Conservation (phyloP, 1,140 invertebrate genomes). For the Lethrus apterus region DNA sequence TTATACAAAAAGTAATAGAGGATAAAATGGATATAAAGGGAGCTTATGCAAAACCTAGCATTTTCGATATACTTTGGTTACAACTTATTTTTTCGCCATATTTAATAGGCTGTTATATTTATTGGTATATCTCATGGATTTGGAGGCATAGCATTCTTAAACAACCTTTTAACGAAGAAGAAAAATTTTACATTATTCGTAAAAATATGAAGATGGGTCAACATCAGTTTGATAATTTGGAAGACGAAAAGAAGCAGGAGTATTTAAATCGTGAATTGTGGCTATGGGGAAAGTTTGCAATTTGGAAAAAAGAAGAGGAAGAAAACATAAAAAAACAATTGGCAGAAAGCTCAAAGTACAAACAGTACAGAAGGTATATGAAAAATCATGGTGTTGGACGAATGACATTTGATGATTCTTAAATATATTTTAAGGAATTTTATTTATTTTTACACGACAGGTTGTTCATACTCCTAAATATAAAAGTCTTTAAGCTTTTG, state of each 20-base stretch:
- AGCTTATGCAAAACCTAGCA: conserved; percentile 74
- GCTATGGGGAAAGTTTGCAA: conserved; percentile 69
- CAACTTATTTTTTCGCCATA: conserved; percentile 74
- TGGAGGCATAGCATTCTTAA: conserved; percentile 70
- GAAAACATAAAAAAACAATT: conserved; percentile 73
- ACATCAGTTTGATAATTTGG: conserved; percentile 61
- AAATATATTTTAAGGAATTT: conserved; percentile 26
- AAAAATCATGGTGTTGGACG: conserved; percentile 70
- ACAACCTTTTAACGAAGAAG: conserved; percentile 69
- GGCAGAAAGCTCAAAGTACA: conserved; percentile 69
- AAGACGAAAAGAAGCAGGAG: conserved; percentile 66
- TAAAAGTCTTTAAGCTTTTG: conserved; percentile 3
- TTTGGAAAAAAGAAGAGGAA: conserved; percentile 75
- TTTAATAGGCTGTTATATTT: conserved; percentile 57
- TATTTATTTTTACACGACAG: conserved; percentile 10
- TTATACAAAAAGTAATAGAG: conserved; percentile 74
- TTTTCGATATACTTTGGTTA: conserved; percentile 72
- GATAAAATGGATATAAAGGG: conserved; percentile 88
- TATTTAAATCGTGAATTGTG: conserved; percentile 71
- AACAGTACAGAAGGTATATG: conserved; percentile 71
- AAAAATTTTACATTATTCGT: conserved; percentile 77
- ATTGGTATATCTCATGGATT: conserved; percentile 72
- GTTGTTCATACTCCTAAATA: conserved; percentile 6
- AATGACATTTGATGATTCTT: conserved; percentile 74
- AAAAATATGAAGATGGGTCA: conserved; percentile 65